Percentiles rank a stretch among this genome's conserved stretches.
These are phyloP conservation scores for Setipinna tenuifilis DNA, from an alignment of 2,797 vertebrate genomes.

Conservation along the genomic window DNA sequence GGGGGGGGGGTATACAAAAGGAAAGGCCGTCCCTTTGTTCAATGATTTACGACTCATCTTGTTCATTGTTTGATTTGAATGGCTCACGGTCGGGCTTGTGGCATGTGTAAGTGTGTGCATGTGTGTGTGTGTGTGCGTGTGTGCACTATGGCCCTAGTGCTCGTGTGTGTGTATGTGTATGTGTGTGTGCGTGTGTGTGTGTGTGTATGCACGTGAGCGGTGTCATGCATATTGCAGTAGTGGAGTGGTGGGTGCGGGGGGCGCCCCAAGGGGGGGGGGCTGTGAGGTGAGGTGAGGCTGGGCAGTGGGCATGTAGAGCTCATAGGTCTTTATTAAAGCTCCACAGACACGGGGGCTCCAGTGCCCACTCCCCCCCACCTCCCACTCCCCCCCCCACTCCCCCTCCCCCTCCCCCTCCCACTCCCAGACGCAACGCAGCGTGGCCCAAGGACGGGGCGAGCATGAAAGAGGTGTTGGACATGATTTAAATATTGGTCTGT, in stretches of 20 bases:
- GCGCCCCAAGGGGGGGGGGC: slow-evolving; percentile 53
- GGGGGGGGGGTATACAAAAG: slow-evolving; percentile 43
- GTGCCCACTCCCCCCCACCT: background rate
- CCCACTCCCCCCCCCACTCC: background rate
- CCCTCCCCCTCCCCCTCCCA: too few species aligned
- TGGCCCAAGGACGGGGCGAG: background rate
- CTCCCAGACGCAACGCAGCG: background rate
- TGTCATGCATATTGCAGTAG: slow-evolving; percentile 26
- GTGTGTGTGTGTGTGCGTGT: background rate
- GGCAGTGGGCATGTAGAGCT: slow-evolving; percentile 70
- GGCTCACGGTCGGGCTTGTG: slow-evolving; percentile 74
- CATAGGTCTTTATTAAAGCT: slow-evolving; percentile 77
- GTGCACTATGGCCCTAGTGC: too few species aligned
- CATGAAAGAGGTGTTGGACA: slow-evolving; percentile 10
- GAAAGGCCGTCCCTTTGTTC: slow-evolving; percentile 67
- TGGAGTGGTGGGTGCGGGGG: background rate
- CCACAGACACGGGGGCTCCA: slow-evolving; percentile 67
- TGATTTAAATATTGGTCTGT: slow-evolving; percentile 26
- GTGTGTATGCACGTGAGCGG: background rate
- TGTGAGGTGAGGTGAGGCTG: slow-evolving; percentile 67
- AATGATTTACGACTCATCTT: slow-evolving; percentile 76
- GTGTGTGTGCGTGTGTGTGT: too few species aligned
- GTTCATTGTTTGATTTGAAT: slow-evolving; percentile 75
- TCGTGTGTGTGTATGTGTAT: background rate
- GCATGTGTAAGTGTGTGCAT: slow-evolving; percentile 35